Evolutionary conservation across 2,113 vertebrate species (phyloP).

Genomic region (Phoxinus phoxinus): DNA sequence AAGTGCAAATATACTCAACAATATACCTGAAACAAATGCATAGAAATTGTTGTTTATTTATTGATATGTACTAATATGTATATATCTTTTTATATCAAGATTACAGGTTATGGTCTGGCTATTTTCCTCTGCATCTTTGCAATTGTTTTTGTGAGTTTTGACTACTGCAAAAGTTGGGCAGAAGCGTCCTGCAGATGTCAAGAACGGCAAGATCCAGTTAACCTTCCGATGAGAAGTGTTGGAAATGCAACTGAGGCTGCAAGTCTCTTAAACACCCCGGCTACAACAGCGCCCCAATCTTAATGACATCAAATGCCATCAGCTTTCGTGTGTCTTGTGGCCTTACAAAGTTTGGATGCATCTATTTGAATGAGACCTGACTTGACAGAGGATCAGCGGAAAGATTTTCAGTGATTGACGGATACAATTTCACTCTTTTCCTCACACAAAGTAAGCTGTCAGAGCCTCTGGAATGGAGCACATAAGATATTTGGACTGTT

Average conservation of each 20-base stretch:
- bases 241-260: background rate
- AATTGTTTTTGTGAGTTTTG: accelerated
- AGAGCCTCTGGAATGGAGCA: background rate
- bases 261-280: too few relatives aligned
- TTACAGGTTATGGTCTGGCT: background rate
- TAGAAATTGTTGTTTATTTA: background rate
- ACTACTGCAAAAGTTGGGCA: background rate
- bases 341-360: background rate
- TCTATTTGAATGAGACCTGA: too few relatives aligned
- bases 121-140: accelerated
- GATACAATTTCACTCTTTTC: too few relatives aligned
- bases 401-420: too few relatives aligned
- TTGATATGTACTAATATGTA: background rate
- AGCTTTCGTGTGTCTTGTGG: background rate
- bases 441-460: too few relatives aligned
- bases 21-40: background rate
- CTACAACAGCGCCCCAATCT: background rate
- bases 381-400: too few relatives aligned
- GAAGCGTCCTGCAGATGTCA: too few relatives aligned
- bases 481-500: too few relatives aligned
- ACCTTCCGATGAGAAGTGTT: background rate
- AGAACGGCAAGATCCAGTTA: background rate
- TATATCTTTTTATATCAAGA: background rate
- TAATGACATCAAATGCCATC: background rate
- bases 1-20: background rate